These are phyloP conservation scores for Saccostrea cuccullata DNA, from an alignment of 1,140 invertebrate genomes.

Conservation along the genomic window DNA sequence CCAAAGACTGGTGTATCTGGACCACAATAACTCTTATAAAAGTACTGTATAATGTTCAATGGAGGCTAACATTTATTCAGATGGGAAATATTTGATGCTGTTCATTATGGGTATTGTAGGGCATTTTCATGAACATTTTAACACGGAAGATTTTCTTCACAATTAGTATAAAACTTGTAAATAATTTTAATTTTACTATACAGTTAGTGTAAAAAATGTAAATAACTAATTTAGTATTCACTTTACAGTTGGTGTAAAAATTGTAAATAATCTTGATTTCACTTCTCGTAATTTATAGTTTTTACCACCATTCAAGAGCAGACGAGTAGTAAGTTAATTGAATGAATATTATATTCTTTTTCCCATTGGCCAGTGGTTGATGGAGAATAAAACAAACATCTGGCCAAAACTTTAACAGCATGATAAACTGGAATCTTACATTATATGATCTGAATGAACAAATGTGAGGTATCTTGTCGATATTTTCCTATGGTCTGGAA, in stretches of 20 bases:
- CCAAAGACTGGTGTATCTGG: not conserved
- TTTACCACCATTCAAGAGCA: conserved; percentile 32
- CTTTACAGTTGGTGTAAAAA: not conserved
- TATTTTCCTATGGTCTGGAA: not conserved
- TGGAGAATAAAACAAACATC: not conserved
- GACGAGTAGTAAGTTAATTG: not conserved
- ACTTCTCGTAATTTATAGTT: conserved; percentile 22
- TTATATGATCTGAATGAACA: conserved; percentile 8
- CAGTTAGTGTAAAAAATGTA: not conserved
- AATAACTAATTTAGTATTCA: not conserved
- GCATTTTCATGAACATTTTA: no score
- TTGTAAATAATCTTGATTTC: conserved; percentile 6
- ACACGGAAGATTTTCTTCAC: no score
- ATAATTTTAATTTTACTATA: not conserved
- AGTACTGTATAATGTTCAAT: not conserved
- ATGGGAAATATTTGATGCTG: no score
- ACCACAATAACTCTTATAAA: not conserved
- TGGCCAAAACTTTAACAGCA: conserved; percentile 6
- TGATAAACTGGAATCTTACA: not conserved
- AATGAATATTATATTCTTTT: not conserved
- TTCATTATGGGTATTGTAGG: no score
- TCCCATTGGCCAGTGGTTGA: not conserved
- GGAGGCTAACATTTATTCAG: not conserved
- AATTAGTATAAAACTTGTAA: not conserved
- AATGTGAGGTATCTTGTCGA: not conserved